A percentile compares a stretch with the other conserved stretches of the same genome.
phyloP scores from a whole-genome alignment of 30 jellyfish, hydroid and myxozoan species.

The Nemopilema nomurai region DNA sequence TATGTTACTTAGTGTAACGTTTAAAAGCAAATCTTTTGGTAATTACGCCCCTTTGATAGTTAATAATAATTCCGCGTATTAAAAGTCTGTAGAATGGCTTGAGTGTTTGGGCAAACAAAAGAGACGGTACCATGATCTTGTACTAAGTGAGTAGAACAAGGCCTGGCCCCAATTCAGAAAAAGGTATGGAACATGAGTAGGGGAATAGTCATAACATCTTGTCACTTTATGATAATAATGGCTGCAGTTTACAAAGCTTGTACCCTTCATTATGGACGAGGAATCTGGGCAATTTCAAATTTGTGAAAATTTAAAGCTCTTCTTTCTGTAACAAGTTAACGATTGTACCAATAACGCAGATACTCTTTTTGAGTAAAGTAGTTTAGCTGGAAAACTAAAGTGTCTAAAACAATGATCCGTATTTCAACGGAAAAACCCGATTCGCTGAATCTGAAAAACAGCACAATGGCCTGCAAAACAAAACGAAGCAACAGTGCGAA shows the following conservation, averaged over 20 bases:
- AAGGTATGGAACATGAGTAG: background rate
- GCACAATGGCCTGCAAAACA: too few relatives aligned
- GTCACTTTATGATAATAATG: background rate
- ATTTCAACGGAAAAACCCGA: too few relatives aligned
- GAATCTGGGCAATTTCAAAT: background rate
- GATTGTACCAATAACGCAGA: too few relatives aligned
- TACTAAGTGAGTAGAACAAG: background rate
- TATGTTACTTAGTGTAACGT: conserved; percentile 29
- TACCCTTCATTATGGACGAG: background rate
- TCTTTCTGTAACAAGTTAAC: background rate
- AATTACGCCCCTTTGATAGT: background rate
- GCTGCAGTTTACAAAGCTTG: background rate
- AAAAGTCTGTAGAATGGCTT: background rate
- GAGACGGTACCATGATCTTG: background rate
- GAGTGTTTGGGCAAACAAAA: background rate
- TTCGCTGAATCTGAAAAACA: too few relatives aligned
- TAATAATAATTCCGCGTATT: background rate
- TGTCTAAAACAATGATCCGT: too few relatives aligned
- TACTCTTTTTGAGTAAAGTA: too few relatives aligned
- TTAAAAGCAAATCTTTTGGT: conserved; percentile 2
- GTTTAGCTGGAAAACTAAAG: too few relatives aligned
- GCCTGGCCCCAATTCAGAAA: background rate
- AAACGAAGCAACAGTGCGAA: too few relatives aligned
- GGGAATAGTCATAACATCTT: background rate
- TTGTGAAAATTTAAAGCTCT: background rate